phyloP scores from a whole-genome alignment of 2,888 invertebrate genomes.

The Nephrotoma guestfalica region DNA sequence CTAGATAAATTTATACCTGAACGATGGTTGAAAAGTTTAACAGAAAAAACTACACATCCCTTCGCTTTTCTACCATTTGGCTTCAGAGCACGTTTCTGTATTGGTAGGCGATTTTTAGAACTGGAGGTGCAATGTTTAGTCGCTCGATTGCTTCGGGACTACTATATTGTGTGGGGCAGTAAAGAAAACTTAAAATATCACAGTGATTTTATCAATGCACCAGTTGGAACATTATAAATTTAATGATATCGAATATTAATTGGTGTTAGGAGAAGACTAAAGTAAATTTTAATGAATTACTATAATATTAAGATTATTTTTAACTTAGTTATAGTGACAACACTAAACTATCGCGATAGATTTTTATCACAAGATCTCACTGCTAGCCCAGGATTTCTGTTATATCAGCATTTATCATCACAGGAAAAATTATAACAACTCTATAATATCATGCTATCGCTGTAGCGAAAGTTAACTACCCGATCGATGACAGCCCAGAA shows the following conservation, averaged over 20 bases:
- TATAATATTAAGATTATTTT: too few relatives aligned
- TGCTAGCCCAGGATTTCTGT: too few relatives aligned
- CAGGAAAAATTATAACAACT: too few relatives aligned
- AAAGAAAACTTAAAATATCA: not conserved
- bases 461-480: too few relatives aligned
- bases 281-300: too few relatives aligned
- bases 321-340: too few relatives aligned
- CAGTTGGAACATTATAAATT: not conserved
- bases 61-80: not conserved
- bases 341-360: too few relatives aligned
- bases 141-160: not conserved
- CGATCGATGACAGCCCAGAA: too few relatives aligned
- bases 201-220: not conserved
- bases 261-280: too few relatives aligned
- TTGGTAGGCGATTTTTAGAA: not conserved
- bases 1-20: conserved; percentile 54
- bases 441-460: too few relatives aligned
- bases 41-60: not conserved
- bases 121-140: conserved; percentile 4
- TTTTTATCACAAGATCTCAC: too few relatives aligned
- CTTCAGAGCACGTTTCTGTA: not conserved
- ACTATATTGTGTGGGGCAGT: not conserved
- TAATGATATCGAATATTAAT: not conserved
- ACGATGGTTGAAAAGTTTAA: conserved; percentile 44
- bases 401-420: too few relatives aligned